These are phyloP conservation scores for Burhinus oedicnemus DNA, from an alignment of 2,113 vertebrate genomes.

Conservation along the genomic window DNA sequence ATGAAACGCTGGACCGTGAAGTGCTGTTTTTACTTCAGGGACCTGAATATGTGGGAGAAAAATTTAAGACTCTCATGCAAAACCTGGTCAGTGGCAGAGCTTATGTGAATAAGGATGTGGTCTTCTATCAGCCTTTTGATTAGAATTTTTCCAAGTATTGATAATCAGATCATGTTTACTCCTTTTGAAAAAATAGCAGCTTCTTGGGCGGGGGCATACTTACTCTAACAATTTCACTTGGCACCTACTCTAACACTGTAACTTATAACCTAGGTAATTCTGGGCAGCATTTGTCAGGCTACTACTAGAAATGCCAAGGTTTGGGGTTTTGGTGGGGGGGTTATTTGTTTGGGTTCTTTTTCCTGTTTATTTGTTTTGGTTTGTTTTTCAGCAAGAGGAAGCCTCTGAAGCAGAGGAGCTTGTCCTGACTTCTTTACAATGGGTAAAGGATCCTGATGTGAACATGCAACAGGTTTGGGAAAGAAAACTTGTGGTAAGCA, in stretches of 20 bases:
- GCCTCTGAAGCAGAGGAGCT: constrained; percentile 66
- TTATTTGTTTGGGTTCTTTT: neutral
- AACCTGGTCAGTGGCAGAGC: constrained; percentile 74
- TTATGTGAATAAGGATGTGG: neutral
- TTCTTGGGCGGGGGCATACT: neutral
- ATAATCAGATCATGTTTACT: neutral
- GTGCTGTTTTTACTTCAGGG: constrained; percentile 82
- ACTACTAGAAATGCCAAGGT: neutral
- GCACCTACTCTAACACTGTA: neutral
- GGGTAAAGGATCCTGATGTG: constrained; percentile 37
- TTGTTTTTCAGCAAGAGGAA: constrained; percentile 66
- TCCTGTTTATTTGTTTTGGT: neutral
- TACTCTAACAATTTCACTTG: neutral
- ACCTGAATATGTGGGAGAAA: constrained; percentile 71
- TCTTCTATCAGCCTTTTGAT: neutral
- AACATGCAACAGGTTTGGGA: constrained; percentile 24
- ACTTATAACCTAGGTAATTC: neutral
- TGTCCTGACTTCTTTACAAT: constrained; percentile 44
- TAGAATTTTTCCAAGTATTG: neutral
- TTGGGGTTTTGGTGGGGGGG: neutral
- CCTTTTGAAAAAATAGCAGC: neutral
- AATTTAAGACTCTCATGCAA: constrained; percentile 73
- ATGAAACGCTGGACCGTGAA: constrained; percentile 81
- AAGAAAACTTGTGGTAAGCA: constrained; percentile 73
- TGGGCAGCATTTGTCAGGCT: neutral